Evolutionary conservation across 2,113 vertebrate genomes (phyloP), one percentile per base, ranked within the genome.

Genomic region (Odocoileus hemionus): DNA sequence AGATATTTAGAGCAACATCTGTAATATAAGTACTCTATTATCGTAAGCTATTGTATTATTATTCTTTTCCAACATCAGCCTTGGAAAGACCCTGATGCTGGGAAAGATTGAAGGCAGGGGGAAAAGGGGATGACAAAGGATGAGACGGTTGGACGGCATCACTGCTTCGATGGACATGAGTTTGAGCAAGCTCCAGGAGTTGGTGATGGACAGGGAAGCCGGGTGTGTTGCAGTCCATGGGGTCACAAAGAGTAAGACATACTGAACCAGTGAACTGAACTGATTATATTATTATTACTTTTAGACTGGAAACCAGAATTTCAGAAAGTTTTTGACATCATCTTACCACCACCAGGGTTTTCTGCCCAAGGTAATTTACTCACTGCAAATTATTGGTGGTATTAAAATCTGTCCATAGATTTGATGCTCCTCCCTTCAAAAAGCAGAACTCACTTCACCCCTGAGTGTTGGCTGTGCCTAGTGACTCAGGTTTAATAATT

Each of bases 241-340:
- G 19, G 19, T 39, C 67, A 39, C 36, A 39, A 13, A 74, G 19
- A 74, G 19, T 74, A 13, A 74, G 36, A 74, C 21, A 39, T 21
- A 39, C 36, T 39, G 36, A 74, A 11, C 11, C n/a, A 74, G 9
- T 39, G 21, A 39, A 74, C 67, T 39, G 67, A 74, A 39, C 10
- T 74, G 67, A 74, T 74, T 74, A 70, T 70, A 61, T 36, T 91
- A 52, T 28, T 54, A 39, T 6, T 86, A 83, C 6, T 67, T 86
- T 93, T 45, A 86, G 26, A 93, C 85, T 30, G 12, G 86, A 96
- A 91, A 33, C 5, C 11, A 78, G 6, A 6, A 67, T 33, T 88
- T 96, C 2, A 57, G 33, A 30, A 92, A 55, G 19, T 64, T 76
- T 84, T 54, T 6, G 13, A 10, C 33, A 85, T 74, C 28, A 85